Percentiles rank a stretch among this genome's conserved stretches.
Evolutionary conservation across 2,113 vertebrate genomes (phyloP).

Genomic region (Alligator sinensis): DNA sequence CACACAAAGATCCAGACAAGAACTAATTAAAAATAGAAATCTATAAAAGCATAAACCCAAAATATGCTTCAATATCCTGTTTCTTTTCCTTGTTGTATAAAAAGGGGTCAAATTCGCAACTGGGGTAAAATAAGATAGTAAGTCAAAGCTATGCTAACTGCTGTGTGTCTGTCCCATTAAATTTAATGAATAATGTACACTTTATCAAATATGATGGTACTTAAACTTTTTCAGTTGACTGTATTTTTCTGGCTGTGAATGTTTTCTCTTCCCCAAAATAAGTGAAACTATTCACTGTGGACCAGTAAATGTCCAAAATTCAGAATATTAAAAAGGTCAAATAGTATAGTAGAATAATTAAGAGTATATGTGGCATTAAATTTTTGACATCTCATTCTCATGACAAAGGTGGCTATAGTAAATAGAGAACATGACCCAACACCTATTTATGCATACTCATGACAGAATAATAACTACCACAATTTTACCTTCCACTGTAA

Average conservation of each 20-base stretch:
- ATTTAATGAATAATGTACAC: not conserved
- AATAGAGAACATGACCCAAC: not conserved
- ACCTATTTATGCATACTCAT: not conserved
- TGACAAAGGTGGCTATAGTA: not conserved
- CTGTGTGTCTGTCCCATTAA: not conserved
- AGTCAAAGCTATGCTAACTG: not conserved
- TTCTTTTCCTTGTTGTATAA: not conserved
- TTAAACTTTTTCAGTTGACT: not conserved
- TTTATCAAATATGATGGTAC: not conserved
- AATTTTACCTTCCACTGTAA: not conserved
- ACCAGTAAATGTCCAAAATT: not conserved
- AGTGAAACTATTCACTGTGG: not conserved
- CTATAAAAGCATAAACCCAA: not conserved
- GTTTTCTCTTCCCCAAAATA: not conserved
- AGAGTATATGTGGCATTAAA: conserved; percentile 4
- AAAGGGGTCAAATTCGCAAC: not conserved
- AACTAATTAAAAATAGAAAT: not conserved
- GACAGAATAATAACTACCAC: not conserved
- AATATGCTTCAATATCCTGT: not conserved
- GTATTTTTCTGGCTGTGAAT: not conserved
- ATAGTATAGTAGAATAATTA: not conserved
- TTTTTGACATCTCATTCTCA: not conserved
- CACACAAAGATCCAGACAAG: not conserved
- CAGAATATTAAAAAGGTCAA: conserved; percentile 19
- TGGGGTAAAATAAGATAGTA: not conserved